Evolutionary conservation across 2,888 invertebrate species (phyloP).

Genomic region (Drosophila buzzatii): DNA sequence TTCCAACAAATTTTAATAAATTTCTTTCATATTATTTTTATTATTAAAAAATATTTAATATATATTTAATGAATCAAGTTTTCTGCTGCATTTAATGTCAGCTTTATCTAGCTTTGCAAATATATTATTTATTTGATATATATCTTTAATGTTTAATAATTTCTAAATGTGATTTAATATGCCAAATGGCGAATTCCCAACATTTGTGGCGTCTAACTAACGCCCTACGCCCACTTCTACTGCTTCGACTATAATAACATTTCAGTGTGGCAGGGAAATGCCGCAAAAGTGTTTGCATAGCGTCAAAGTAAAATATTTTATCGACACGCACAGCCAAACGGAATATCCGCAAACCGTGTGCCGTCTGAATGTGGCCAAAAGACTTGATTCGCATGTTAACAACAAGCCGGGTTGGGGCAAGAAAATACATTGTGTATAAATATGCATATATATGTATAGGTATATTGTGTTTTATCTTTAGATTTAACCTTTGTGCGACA

Average conservation of each 20-base stretch:
- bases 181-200: conserved; percentile 45
- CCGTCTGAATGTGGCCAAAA: conserved; percentile 17
- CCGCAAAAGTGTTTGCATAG: conserved; percentile 77
- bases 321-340: conserved; percentile 73
- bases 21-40: too few species aligned
- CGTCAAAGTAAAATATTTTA: conserved; percentile 76
- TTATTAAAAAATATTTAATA: too few species aligned
- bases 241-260: conserved; percentile 5
- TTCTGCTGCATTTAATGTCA: too few species aligned
- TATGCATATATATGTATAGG: conserved; percentile 9
- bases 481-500: conserved; percentile 81
- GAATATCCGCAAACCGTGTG: conserved; percentile 18
- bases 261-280: conserved; percentile 47
- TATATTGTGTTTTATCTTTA: conserved; percentile 74
- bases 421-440: conserved; percentile 25
- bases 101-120: too few species aligned
- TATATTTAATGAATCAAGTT: too few species aligned
- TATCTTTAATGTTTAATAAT: not conserved
- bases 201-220: not conserved
- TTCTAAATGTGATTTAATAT: conserved; percentile 6
- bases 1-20: too few species aligned
- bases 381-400: conserved; percentile 78
- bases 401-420: conserved; percentile 47
- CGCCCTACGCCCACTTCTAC: not conserved
- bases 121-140: not conserved